Evolutionary conservation across 2,113 vertebrate species (phyloP).

Genomic region (Camelus bactrianus): DNA sequence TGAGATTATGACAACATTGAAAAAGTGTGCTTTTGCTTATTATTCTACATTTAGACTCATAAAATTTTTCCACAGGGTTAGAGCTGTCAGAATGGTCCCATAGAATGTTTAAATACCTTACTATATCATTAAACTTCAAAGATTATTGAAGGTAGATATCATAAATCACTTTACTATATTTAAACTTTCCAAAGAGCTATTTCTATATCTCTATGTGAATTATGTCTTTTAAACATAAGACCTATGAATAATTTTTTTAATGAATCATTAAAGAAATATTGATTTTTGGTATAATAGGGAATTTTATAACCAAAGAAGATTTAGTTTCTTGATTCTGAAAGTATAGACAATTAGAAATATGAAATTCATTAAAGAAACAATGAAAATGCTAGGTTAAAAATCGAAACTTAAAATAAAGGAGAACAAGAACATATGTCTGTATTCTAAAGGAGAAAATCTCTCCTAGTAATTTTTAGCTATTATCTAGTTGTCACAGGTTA

Average conservation of each 20-base stretch:
- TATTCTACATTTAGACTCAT: background rate
- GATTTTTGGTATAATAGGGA: background rate
- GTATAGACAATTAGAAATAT: background rate
- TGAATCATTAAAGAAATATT: background rate
- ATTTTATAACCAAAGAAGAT: background rate
- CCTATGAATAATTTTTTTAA: background rate
- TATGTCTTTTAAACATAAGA: background rate
- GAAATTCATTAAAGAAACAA: background rate
- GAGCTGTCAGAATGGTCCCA: background rate
- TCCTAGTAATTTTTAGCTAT: background rate
- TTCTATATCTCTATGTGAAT: background rate
- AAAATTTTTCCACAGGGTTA: background rate
- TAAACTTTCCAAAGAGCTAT: background rate
- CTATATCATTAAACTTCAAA: background rate
- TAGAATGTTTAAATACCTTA: background rate
- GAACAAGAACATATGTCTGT: background rate
- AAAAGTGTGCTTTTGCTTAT: background rate
- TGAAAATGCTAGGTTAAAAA: background rate
- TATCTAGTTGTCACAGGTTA: background rate
- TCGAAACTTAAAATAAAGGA: background rate
- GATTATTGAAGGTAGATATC: background rate
- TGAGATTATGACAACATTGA: background rate
- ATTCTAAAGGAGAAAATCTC: background rate
- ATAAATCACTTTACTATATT: background rate
- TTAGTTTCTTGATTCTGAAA: background rate